Evolutionary conservation across 1,140 invertebrate genomes (phyloP).

Genomic region (Tetramorium alpestre): DNA sequence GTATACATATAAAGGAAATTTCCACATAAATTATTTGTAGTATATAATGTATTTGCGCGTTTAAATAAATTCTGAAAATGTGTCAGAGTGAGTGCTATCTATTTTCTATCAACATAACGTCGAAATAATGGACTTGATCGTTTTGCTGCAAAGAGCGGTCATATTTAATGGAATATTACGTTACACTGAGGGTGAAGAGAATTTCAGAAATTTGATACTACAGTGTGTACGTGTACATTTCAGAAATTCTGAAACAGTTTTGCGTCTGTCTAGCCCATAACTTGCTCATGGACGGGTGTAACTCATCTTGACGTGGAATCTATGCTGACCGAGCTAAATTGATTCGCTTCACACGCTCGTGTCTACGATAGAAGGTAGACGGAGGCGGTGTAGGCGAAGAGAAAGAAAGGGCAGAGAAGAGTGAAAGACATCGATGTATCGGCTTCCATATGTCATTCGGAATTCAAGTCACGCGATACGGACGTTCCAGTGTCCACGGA

Average conservation of each 20-base stretch:
- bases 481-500: constrained; percentile 56
- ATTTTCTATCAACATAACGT: constrained; percentile 5
- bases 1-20: background rate
- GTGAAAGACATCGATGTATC: constrained; percentile 65
- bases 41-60: background rate
- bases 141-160: background rate
- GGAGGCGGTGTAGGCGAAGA: background rate
- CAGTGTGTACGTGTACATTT: constrained; percentile 13
- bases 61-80: background rate
- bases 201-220: constrained; percentile 35
- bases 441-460: constrained; percentile 59
- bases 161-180: constrained; percentile 49
- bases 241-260: constrained; percentile 48
- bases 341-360: constrained; percentile 62
- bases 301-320: constrained; percentile 55
- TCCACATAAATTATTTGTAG: background rate
- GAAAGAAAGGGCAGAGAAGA: constrained; percentile 29
- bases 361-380: background rate
- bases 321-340: constrained; percentile 36
- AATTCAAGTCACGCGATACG: constrained; percentile 60
- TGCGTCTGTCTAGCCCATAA: constrained; percentile 14
- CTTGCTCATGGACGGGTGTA: constrained; percentile 39
- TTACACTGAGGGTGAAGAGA: constrained; percentile 35
- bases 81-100: background rate
- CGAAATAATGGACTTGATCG: constrained; percentile 13